These are phyloP conservation scores for Littorina saxatilis DNA, from an alignment of 1,140 invertebrate species.

Conservation along the genomic window DNA sequence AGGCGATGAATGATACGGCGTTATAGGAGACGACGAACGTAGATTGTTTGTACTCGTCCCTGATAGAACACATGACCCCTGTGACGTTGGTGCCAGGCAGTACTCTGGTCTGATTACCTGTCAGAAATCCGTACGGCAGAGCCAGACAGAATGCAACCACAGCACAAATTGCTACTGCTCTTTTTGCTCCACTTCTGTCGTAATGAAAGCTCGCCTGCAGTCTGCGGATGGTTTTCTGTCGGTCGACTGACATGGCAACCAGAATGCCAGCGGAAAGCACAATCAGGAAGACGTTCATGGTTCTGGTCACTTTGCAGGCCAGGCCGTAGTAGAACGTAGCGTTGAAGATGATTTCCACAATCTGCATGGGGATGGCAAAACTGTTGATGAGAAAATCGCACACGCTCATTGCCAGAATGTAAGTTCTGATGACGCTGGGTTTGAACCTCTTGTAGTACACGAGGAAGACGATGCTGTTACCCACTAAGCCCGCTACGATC, in stretches of 20 bases:
- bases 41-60: not conserved
- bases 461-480: slow-evolving; percentile 55
- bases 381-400: slow-evolving; percentile 60
- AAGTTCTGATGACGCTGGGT: slow-evolving; percentile 55
- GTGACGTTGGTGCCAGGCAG: slow-evolving; percentile 8
- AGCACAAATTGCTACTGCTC: not conserved
- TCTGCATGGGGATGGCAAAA: slow-evolving; percentile 63
- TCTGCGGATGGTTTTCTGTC: slow-evolving; percentile 38
- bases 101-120: slow-evolving; percentile 20
- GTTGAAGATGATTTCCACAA: slow-evolving; percentile 57
- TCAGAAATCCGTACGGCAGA: slow-evolving; percentile 26
- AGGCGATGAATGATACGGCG: not conserved
- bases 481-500: slow-evolving; percentile 55
- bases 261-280: slow-evolving; percentile 35
- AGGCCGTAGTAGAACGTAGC: slow-evolving; percentile 38
- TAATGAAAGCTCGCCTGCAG: slow-evolving; percentile 14
- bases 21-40: not conserved
- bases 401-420: slow-evolving; percentile 61
- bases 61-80: slow-evolving; percentile 31
- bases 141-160: not conserved
- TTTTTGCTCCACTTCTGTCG: not conserved
- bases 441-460: slow-evolving; percentile 58
- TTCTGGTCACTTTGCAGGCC: slow-evolving; percentile 44
- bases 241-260: slow-evolving; percentile 43
- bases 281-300: slow-evolving; percentile 25